Conservation (phyloP, 2,113 vertebrate species). For the Oryzias woworae region DNA sequence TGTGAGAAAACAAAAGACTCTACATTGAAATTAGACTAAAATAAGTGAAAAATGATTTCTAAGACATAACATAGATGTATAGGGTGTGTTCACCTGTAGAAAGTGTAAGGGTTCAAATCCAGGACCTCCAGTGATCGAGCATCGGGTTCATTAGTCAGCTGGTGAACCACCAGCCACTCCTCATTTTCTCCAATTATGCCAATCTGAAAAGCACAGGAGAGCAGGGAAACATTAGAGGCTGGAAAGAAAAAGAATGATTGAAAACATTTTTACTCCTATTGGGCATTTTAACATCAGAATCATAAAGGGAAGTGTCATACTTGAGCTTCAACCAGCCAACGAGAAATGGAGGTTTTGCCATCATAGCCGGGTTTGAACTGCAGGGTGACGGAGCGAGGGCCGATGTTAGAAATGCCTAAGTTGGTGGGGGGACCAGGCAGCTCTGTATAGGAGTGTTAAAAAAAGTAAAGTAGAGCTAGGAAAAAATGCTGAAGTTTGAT, state of each 20-base stretch:
- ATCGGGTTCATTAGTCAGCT: slow-evolving; percentile 89
- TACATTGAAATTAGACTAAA: background rate
- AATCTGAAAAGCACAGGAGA: slow-evolving; percentile 76
- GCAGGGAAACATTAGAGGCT: background rate
- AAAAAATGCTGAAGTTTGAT: no score
- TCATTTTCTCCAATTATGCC: slow-evolving; percentile 87
- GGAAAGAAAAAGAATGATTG: slow-evolving; percentile 11
- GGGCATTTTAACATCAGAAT: background rate
- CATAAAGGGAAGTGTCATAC: slow-evolving; percentile 62
- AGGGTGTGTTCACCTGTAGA: slow-evolving; percentile 81
- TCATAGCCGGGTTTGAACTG: slow-evolving; percentile 96
- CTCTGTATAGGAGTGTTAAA: slow-evolving; percentile 73
- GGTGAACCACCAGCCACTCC: slow-evolving; percentile 88
- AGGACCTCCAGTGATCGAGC: slow-evolving; percentile 89
- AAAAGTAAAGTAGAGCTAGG: background rate
- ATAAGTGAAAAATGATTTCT: no score
- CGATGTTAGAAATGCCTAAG: slow-evolving; percentile 94
- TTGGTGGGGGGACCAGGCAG: slow-evolving; percentile 93
- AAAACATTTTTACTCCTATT: background rate
- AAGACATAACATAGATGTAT: background rate
- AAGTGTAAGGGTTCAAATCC: slow-evolving; percentile 89
- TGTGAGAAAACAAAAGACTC: background rate
- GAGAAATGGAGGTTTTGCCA: slow-evolving; percentile 96
- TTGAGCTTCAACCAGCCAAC: slow-evolving; percentile 96
- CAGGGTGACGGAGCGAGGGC: slow-evolving; percentile 89